phyloP scores from a whole-genome alignment of 2,888 invertebrate species.

The Diarsia rubi region DNA sequence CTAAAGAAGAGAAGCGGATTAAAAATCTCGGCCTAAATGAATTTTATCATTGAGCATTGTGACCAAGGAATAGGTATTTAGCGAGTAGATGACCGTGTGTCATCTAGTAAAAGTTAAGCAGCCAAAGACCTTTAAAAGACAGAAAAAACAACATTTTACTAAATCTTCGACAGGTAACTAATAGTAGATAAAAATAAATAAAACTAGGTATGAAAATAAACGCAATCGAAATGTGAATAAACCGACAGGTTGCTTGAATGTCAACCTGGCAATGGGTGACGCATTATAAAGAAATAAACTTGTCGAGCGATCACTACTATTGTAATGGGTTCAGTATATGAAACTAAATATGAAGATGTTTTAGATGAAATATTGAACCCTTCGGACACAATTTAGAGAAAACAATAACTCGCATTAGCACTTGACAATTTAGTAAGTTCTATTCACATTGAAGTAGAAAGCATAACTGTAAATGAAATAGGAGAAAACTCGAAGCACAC shows the following conservation, averaged over 20 bases:
- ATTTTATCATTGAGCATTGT: neutral
- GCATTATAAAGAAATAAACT: conserved; percentile 63
- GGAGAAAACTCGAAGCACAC: neutral
- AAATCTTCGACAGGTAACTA: conserved; percentile 23
- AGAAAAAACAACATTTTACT: conserved; percentile 19
- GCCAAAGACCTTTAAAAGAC: conserved; percentile 23
- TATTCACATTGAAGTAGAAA: neutral
- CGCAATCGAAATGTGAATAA: conserved; percentile 55
- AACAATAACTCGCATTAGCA: too few species aligned
- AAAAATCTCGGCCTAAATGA: neutral
- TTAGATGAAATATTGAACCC: neutral
- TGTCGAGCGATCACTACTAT: conserved; percentile 17
- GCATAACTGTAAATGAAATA: neutral
- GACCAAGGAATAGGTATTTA: neutral
- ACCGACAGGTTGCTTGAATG: conserved; percentile 56
- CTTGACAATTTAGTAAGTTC: neutral
- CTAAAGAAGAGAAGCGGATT: neutral
- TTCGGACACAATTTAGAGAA: neutral
- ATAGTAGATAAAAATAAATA: conserved; percentile 40
- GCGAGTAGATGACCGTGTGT: neutral
- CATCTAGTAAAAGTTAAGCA: conserved; percentile 5
- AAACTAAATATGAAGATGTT: neutral
- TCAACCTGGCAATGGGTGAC: conserved; percentile 58
- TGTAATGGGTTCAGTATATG: conserved; percentile 48
- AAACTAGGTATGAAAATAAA: conserved; percentile 35